phyloP scores from a whole-genome alignment of 2,113 vertebrate species.

The Carollia perspicillata region DNA sequence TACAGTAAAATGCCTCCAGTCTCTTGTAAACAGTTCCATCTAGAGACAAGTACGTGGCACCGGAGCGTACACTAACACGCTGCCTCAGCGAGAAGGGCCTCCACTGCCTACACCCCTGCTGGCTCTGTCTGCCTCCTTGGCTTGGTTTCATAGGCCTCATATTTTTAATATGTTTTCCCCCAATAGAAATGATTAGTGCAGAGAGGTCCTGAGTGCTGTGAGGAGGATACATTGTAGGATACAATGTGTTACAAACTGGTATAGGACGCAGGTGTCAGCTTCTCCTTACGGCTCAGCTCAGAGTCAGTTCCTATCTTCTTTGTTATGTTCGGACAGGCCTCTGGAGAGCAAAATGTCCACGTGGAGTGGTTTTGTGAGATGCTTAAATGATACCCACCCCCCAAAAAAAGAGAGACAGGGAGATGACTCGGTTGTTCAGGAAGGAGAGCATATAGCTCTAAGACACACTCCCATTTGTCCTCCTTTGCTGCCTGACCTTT shows the following conservation, averaged over 20 bases:
- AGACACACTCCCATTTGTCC: neutral
- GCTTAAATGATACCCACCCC: neutral
- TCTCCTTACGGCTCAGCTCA: neutral
- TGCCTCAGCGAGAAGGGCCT: neutral
- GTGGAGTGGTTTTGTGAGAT: neutral
- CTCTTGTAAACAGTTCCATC: neutral
- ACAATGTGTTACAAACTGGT: slow-evolving; percentile 29
- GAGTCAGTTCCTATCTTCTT: neutral
- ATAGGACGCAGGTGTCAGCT: neutral
- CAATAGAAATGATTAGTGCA: slow-evolving; percentile 42
- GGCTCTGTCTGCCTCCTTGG: neutral
- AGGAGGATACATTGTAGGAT: neutral
- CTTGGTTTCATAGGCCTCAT: neutral
- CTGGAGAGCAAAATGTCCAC: neutral
- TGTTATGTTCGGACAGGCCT: neutral
- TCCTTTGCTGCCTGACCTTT: neutral
- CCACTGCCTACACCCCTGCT: neutral
- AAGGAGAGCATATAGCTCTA: neutral
- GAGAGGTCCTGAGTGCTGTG: neutral
- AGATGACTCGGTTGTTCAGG: neutral
- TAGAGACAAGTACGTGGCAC: neutral
- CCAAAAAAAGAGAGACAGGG: neutral
- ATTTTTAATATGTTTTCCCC: neutral
- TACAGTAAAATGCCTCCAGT: neutral
- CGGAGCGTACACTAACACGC: neutral